These are phyloP conservation scores for Mnemiopsis leidyi DNA, from an alignment of 37 sponge, comb jelly and placozoan genomes.

Conservation along the genomic window DNA sequence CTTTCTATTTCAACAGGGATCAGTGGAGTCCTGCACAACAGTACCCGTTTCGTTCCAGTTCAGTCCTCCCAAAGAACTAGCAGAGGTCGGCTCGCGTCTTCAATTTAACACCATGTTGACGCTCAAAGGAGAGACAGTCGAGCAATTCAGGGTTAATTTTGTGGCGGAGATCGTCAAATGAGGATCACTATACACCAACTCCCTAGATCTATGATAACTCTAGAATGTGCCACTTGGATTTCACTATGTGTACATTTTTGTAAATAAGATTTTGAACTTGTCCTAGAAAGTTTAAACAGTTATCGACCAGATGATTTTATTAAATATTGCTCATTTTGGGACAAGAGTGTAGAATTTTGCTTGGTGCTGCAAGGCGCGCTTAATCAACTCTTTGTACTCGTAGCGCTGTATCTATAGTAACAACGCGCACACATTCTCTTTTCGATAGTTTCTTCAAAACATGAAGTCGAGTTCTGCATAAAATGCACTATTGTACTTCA, in stretches of 20 bases:
- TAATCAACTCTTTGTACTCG: not conserved
- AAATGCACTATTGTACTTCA: no score
- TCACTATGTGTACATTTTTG: no score
- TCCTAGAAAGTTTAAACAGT: no score
- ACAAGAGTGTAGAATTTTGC: not conserved
- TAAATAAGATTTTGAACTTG: not conserved
- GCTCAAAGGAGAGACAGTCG: conserved; percentile 50
- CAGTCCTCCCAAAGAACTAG: conserved; percentile 12
- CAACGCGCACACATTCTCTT: not conserved
- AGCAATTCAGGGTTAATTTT: conserved; percentile 50
- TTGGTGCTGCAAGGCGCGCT: not conserved
- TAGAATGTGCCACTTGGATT: not conserved
- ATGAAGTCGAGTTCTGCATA: no score
- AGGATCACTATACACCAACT: not conserved
- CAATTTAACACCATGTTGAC: conserved; percentile 34
- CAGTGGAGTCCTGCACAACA: not conserved
- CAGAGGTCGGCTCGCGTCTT: not conserved
- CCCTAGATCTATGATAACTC: not conserved
- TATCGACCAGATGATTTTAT: not conserved
- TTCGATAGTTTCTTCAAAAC: no score
- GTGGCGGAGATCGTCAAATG: conserved; percentile 41
- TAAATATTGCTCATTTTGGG: not conserved
- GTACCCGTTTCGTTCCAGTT: conserved; percentile 43
- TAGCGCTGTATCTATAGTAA: not conserved
- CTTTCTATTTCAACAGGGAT: not conserved